Evolutionary conservation across 2,888 invertebrate species (phyloP).

Genomic region (Serrognathus titanus): DNA sequence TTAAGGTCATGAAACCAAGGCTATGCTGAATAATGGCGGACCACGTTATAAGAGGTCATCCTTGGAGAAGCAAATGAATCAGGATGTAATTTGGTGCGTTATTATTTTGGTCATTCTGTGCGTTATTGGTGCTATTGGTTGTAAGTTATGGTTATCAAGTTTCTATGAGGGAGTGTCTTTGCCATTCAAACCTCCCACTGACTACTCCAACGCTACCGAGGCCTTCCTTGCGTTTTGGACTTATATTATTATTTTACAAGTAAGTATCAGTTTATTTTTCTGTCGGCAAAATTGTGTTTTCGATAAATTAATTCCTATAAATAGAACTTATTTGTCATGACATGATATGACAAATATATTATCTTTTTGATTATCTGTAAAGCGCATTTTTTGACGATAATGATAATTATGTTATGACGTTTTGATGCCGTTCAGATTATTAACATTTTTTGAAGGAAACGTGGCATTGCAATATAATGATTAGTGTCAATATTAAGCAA

Average conservation of each 20-base stretch:
- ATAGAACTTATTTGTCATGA: too few species aligned
- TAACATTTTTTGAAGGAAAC: too few species aligned
- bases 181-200: slow-evolving; percentile 63
- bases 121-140: slow-evolving; percentile 86
- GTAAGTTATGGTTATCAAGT: slow-evolving; percentile 76
- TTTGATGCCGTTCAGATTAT: too few species aligned
- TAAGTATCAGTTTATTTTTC: slow-evolving; percentile 36
- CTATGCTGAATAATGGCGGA: slow-evolving; percentile 95
- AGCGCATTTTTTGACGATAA: not conserved
- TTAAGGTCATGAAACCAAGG: slow-evolving; percentile 92
- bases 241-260: slow-evolving; percentile 91
- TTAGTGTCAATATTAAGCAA: too few species aligned
- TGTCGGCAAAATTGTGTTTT: too few species aligned
- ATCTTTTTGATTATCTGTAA: not conserved
- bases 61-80: slow-evolving; percentile 91
- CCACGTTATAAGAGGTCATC: slow-evolving; percentile 91
- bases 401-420: not conserved
- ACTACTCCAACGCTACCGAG: slow-evolving; percentile 48
- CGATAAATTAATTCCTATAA: too few species aligned
- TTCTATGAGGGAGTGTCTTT: slow-evolving; percentile 56
- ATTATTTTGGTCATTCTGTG: slow-evolving; percentile 86
- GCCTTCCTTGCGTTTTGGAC: slow-evolving; percentile 91
- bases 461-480: not conserved
- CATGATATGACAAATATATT: too few species aligned
- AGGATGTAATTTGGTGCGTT: slow-evolving; percentile 95